phyloP scores from a whole-genome alignment of 2,797 vertebrate genomes.

The Urophycis tenuis region DNA sequence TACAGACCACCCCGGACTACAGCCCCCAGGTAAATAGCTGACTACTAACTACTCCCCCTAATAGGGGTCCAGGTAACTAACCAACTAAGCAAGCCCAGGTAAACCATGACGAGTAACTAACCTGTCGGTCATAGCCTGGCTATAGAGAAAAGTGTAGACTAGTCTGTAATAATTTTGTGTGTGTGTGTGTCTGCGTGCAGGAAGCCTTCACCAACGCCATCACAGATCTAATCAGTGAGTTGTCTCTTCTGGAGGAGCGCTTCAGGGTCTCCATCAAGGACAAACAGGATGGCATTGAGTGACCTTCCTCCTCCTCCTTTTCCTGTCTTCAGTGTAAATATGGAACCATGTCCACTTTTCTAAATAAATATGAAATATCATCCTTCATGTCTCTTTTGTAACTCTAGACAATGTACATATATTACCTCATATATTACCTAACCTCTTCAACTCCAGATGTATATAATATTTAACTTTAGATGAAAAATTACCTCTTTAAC shows the following conservation, averaged over 20 bases:
- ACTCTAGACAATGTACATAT: neutral
- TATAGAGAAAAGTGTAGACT: neutral
- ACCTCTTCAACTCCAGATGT: no score
- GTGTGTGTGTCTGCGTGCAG: conserved; percentile 51
- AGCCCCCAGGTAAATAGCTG: conserved; percentile 71
- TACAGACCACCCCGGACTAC: conserved; percentile 94
- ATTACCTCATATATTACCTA: no score
- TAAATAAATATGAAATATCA: neutral
- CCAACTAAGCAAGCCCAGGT: neutral
- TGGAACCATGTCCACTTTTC: conserved; percentile 2
- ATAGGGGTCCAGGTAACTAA: neutral
- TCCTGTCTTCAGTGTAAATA: neutral
- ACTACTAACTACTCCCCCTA: no score
- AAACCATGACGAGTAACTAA: neutral
- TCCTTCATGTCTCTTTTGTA: neutral
- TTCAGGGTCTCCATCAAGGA: conserved; percentile 81
- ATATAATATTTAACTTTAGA: no score
- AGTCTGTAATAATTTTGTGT: neutral
- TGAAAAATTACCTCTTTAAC: no score
- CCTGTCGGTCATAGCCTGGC: neutral
- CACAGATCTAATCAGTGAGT: conserved; percentile 92
- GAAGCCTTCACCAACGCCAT: conserved; percentile 96
- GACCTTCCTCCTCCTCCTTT: neutral
- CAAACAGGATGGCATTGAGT: conserved; percentile 67
- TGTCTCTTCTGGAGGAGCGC: conserved; percentile 90